phyloP scores from a whole-genome alignment of 2,113 vertebrate species.

The Aspidoscelis tigris region DNA sequence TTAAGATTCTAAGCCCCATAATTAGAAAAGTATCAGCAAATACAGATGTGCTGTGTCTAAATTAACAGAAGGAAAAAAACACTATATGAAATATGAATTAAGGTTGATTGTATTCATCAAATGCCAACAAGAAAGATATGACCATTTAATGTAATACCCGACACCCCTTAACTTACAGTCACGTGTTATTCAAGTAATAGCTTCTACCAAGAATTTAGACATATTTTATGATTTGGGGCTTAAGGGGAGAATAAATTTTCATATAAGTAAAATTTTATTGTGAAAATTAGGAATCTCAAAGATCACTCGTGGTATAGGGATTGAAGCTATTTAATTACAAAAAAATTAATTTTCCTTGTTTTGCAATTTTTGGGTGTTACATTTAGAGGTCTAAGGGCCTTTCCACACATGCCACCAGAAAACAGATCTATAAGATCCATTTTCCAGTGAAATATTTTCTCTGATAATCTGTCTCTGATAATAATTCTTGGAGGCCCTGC shows the following conservation, averaged over 20 bases:
- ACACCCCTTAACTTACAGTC: background rate
- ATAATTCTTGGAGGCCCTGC: no score
- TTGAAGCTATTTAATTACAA: background rate
- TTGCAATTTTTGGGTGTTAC: background rate
- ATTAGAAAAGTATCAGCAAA: conserved; percentile 23
- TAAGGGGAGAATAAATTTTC: background rate
- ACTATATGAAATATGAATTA: conserved; percentile 22
- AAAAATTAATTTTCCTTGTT: background rate
- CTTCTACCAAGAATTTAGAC: background rate
- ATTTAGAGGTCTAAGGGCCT: background rate
- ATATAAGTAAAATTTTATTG: background rate
- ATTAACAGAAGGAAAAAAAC: conserved; percentile 17
- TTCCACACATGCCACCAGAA: no score
- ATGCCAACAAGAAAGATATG: conserved; percentile 13
- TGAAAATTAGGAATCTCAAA: no score
- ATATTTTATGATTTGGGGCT: background rate
- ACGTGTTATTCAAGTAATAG: conserved; percentile 1
- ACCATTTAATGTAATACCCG: conserved; percentile 9
- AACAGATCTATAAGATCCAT: no score
- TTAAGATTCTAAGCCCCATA: conserved; percentile 27
- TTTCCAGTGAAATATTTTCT: no score
- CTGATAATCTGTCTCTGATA: no score
- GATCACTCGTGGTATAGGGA: background rate
- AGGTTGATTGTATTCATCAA: conserved; percentile 33
- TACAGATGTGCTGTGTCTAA: conserved; percentile 21